These are phyloP conservation scores for Catharus bicknelli DNA, from an alignment of 2,113 vertebrate genomes.

Conservation along the genomic window DNA sequence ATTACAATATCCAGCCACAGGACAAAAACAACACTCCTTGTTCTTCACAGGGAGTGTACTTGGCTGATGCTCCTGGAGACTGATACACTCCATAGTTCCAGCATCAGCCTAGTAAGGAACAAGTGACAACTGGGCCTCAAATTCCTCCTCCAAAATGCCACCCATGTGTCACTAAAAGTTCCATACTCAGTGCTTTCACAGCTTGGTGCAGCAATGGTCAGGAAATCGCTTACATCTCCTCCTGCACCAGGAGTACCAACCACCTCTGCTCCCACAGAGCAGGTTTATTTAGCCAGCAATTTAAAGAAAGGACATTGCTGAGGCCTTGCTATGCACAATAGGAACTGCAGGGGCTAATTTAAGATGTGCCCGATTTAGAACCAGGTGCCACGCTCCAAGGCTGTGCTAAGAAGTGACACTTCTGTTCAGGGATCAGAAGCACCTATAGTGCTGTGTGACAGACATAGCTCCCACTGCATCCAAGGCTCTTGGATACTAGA, in stretches of 20 bases:
- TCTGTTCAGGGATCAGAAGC: not conserved
- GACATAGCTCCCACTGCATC: not conserved
- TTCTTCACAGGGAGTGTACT: not conserved
- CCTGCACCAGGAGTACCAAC: not conserved
- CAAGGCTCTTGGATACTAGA: not conserved
- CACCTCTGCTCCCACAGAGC: not conserved
- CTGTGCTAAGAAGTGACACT: not conserved
- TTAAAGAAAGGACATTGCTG: not conserved
- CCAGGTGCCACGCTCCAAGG: not conserved
- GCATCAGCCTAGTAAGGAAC: not conserved
- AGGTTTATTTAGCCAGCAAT: not conserved
- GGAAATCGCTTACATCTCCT: not conserved
- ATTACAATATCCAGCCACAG: not conserved
- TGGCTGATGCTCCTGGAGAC: not conserved
- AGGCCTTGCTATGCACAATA: not conserved
- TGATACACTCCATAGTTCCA: not conserved
- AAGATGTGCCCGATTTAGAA: not conserved
- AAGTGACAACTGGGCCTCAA: not conserved
- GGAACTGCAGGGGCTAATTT: not conserved
- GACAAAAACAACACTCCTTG: not conserved
- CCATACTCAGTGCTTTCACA: not conserved
- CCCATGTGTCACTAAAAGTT: not conserved
- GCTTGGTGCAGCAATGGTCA: not conserved
- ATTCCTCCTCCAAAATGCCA: not conserved
- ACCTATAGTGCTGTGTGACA: rapidly evolving